These are phyloP conservation scores for Chromoteleia sp. DNA, from an alignment of 2,888 invertebrate genomes.

Conservation along the genomic window DNA sequence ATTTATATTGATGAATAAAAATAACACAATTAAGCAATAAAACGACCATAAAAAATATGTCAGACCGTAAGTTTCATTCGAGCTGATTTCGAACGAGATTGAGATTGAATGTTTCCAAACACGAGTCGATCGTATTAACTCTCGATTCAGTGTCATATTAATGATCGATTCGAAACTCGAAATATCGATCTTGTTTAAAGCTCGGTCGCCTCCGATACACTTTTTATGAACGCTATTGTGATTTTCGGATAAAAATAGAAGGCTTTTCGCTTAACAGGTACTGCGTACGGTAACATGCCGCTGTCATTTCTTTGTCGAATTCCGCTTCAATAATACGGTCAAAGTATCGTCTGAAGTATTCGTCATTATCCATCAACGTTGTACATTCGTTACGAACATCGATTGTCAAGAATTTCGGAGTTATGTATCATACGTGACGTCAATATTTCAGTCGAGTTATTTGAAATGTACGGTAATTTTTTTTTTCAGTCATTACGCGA, in stretches of 20 bases:
- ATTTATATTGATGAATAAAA: background rate
- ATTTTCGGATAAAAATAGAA: constrained; percentile 37
- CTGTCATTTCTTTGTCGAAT: constrained; percentile 50
- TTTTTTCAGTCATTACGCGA: background rate
- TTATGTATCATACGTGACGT: constrained; percentile 33
- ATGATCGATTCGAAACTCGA: constrained; percentile 49
- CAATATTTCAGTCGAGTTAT: constrained; percentile 29
- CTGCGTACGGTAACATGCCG: constrained; percentile 1
- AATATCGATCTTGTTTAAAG: constrained; percentile 46
- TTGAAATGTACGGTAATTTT: constrained; percentile 5
- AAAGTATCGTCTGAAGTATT: constrained; percentile 44
- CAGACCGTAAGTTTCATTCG: constrained; percentile 5
- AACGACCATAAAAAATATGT: constrained; percentile 19
- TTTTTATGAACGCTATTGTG: constrained; percentile 39
- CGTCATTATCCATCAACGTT: constrained; percentile 60
- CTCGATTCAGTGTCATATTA: constrained; percentile 46
- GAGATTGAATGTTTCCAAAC: constrained; percentile 53
- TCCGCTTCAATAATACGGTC: constrained; percentile 43
- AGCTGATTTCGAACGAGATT: constrained; percentile 21
- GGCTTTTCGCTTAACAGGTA: constrained; percentile 35
- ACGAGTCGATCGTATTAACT: constrained; percentile 41
- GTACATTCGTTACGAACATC: constrained; percentile 15
- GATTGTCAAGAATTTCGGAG: constrained; percentile 31
- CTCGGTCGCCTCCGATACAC: constrained; percentile 35
- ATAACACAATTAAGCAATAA: background rate